Conservation (phyloP, 2,888 invertebrate genomes). For the Drosophila maculinotata region DNA sequence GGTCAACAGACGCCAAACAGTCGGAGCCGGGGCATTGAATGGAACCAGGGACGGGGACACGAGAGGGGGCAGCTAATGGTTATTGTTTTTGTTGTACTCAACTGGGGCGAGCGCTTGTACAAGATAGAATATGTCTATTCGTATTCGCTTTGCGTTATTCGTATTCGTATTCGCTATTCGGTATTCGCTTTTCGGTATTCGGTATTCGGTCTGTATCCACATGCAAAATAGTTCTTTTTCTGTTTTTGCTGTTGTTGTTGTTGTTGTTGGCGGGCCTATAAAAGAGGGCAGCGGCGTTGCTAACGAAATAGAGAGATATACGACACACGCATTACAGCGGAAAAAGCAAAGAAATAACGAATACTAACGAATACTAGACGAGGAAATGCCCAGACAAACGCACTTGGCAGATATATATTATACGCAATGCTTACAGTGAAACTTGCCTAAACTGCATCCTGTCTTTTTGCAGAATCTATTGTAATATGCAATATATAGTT, state of each 20-base stretch:
- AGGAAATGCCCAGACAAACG: conserved; percentile 63
- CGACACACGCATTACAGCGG: conserved; percentile 42
- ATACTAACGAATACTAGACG: conserved; percentile 21
- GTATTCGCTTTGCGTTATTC: conserved; percentile 23
- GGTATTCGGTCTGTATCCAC: conserved; percentile 2
- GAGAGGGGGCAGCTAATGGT: conserved; percentile 44
- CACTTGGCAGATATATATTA: conserved; percentile 53
- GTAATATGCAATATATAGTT: no score
- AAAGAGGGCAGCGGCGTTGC: conserved; percentile 54
- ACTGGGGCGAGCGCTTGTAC: conserved; percentile 42
- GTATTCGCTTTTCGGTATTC: conserved; percentile 23
- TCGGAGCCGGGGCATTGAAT: conserved; percentile 36
- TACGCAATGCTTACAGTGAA: conserved; percentile 37
- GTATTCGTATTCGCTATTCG: conserved; percentile 9
- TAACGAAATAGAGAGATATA: conserved; percentile 49
- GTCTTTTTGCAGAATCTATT: not conserved
- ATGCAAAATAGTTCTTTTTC: conserved; percentile 53
- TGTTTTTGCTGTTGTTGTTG: not conserved
- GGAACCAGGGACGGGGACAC: not conserved
- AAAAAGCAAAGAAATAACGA: conserved; percentile 26
- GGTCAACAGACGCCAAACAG: conserved; percentile 80
- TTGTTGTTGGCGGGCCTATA: conserved; percentile 35
- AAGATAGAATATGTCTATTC: conserved; percentile 40
- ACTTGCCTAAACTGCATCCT: not conserved
- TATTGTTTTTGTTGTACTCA: conserved; percentile 55